phyloP scores from a whole-genome alignment of 2,888 invertebrate species.

The Rhopalosiphum nymphaeae region DNA sequence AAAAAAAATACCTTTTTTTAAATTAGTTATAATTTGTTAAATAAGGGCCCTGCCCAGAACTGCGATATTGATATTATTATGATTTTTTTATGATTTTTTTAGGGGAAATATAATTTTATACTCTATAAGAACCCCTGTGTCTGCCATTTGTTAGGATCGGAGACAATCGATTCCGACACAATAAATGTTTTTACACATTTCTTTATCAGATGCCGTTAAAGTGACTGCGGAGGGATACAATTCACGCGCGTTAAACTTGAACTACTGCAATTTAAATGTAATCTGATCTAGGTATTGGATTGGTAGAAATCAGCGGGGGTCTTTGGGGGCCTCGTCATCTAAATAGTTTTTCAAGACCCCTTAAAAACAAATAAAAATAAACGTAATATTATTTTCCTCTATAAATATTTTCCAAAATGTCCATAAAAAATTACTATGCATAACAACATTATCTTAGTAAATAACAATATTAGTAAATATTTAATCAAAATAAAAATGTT shows the following conservation, averaged over 20 bases:
- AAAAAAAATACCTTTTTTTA: conserved; percentile 59
- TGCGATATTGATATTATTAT: conserved; percentile 55
- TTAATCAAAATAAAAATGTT: not conserved
- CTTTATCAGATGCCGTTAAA: conserved; percentile 9
- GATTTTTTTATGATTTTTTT: conserved; percentile 8
- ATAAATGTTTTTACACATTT: conserved; percentile 15
- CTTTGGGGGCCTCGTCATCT: not conserved
- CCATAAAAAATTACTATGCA: not conserved
- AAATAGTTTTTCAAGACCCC: not conserved
- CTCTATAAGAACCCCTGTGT: conserved; percentile 21
- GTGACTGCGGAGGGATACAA: not conserved
- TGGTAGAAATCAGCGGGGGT: not conserved
- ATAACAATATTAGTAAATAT: not conserved
- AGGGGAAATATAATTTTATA: not conserved
- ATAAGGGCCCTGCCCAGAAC: conserved; percentile 15
- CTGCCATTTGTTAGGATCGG: not conserved
- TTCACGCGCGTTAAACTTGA: not conserved
- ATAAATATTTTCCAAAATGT: not conserved
- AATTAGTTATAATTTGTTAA: conserved; percentile 64
- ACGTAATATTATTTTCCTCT: not conserved
- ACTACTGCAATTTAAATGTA: not conserved
- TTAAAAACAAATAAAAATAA: not conserved
- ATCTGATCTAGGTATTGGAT: not conserved
- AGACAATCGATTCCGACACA: conserved; percentile 47
- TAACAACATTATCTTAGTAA: not conserved